Conservation (phyloP, 2,113 vertebrate species). For the Physeter macrocephalus region DNA sequence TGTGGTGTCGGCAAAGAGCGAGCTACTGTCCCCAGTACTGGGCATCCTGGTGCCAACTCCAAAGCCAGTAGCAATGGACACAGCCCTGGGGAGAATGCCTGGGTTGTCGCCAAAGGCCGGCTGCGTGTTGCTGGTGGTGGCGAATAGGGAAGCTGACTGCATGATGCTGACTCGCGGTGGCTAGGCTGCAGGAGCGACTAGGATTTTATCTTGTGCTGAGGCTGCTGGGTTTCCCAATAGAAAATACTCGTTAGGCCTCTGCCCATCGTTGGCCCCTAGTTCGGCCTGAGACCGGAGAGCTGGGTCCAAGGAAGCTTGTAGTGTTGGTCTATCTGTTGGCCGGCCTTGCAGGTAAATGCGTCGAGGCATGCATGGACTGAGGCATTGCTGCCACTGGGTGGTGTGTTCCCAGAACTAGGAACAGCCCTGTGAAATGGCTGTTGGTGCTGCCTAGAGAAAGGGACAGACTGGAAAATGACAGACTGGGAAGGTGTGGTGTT, state of each 20-base stretch:
- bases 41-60: constrained; percentile 74
- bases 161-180: constrained; percentile 66
- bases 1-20: constrained; percentile 2
- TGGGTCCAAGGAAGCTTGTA: not conserved
- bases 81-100: not conserved
- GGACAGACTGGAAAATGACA: not conserved
- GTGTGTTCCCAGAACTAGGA: not conserved
- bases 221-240: constrained; percentile 71
- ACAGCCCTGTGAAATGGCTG: no score
- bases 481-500: no score
- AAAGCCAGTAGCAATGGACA: constrained; percentile 54
- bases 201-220: not conserved
- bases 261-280: constrained; percentile 23
- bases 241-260: constrained; percentile 51
- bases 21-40: not conserved
- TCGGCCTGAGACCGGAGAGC: not conserved
- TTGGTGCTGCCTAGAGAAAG: not conserved
- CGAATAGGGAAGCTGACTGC: constrained; percentile 58
- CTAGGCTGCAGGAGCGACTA: not conserved
- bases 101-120: not conserved
- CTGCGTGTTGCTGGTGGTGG: constrained; percentile 45
- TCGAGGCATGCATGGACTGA: not conserved
- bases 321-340: constrained; percentile 22
- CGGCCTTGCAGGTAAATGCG: no score
- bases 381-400: not conserved